A percentile compares a stretch with the other conserved stretches of the same genome.
Conservation (phyloP, 2,888 invertebrate genomes). For the Plagiodera versicolora region DNA sequence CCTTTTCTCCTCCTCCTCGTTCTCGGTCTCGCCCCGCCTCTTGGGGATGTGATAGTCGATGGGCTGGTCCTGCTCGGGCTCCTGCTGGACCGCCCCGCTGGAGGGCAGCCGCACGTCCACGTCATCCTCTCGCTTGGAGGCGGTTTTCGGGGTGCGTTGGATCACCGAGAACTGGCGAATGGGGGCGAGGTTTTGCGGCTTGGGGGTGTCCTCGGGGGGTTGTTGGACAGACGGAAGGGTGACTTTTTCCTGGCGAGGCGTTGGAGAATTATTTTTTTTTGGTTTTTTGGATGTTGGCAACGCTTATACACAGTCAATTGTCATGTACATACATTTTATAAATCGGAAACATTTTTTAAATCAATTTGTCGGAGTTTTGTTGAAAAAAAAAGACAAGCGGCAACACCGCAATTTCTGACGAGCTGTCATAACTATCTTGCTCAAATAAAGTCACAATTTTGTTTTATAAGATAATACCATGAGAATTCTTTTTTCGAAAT, state of each 20-base stretch:
- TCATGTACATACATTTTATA: no score
- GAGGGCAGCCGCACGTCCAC: slow-evolving; percentile 44
- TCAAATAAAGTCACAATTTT: no score
- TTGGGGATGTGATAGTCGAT: slow-evolving; percentile 88
- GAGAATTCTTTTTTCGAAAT: no score
- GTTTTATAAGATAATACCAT: no score
- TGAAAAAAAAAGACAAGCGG: no score
- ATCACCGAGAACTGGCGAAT: slow-evolving; percentile 51
- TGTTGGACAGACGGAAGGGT: slow-evolving; percentile 63
- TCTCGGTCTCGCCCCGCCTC: slow-evolving; percentile 69
- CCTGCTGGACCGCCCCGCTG: slow-evolving; percentile 21
- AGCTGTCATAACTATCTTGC: no score
- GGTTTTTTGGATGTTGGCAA: no score
- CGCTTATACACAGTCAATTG: no score
- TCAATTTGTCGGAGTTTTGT: no score
- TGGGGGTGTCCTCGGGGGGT: slow-evolving; percentile 57
- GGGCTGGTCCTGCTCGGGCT: slow-evolving; percentile 68
- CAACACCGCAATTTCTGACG: no score
- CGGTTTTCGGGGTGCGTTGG: slow-evolving; percentile 59
- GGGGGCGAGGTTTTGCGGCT: slow-evolving; percentile 48
- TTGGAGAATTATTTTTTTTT: background rate
- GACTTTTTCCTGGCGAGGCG: slow-evolving; percentile 59
- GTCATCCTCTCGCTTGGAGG: slow-evolving; percentile 46
- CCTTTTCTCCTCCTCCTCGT: slow-evolving; percentile 70
- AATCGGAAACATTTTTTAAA: no score